Conservation (phyloP, 2,888 invertebrate species). For the Blomia tropicalis region DNA sequence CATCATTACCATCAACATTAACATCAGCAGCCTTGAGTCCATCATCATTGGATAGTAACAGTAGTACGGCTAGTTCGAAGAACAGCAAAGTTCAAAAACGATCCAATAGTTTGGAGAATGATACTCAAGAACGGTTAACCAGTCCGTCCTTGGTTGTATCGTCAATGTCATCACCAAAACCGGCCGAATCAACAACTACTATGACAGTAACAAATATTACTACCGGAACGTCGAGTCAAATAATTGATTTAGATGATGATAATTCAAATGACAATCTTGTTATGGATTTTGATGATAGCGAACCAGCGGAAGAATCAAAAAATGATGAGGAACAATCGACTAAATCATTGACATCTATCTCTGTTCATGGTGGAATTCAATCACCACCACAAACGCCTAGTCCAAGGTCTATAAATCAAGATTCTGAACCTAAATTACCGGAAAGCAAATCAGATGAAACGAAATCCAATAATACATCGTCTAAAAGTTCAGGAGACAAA, state of each 20-base stretch:
- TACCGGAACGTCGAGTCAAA: neutral
- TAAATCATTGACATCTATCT: neutral
- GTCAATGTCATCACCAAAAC: neutral
- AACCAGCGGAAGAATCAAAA: neutral
- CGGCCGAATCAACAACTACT: neutral
- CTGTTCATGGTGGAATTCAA: neutral
- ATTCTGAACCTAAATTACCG: neutral
- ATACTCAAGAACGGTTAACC: neutral
- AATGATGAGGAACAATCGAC: neutral
- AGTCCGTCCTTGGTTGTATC: neutral
- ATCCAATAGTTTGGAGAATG: neutral
- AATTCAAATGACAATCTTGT: neutral
- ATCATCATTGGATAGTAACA: neutral
- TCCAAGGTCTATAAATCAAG: neutral
- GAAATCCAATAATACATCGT: neutral
- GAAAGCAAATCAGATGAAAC: neutral
- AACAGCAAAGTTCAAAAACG: neutral
- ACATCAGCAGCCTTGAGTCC: neutral
- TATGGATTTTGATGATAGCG: neutral
- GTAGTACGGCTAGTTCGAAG: neutral
- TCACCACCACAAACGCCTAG: slow-evolving; percentile 5
- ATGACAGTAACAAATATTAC: neutral
- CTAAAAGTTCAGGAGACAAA: too few species aligned
- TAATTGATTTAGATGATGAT: neutral
- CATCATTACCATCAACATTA: neutral